Base-by-base conservation (phyloP, 2,888 invertebrate species). In the Ischnura elegans region DNA sequence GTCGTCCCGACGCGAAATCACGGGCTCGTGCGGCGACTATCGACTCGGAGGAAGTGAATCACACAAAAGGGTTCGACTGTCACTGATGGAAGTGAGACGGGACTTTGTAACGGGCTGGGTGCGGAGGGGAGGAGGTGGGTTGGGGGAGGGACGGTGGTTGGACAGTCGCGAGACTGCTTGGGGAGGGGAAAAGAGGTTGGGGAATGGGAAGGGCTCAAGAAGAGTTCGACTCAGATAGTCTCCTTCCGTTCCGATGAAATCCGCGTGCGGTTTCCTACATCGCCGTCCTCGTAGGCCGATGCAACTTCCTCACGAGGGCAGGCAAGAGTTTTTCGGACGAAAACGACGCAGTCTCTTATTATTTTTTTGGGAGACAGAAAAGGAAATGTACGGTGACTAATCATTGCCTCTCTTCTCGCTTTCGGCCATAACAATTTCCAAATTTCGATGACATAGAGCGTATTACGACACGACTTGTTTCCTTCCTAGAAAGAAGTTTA, bases 201-300 rank as follows among this genome's bases (percentile, higher is more conserved):
- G 45, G 36, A 25, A n/a, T 45, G 86, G 86, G 86, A 76, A 36
- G 25, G 16, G 36, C 76, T 10, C 10, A n/a, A n/a, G 29, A 76
- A 10, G 76, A 36, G 90, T 36, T 43, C n/a, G 90, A 25, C 90
- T 61, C 61, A 90, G 55, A 90, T 90, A 90, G 90, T 43, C 90
- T 61, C 61, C 90, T 90, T 90, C 90, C 90, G 90, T 90, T 90
- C 90, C 90, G 43, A 90, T 90, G 90, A 90, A 90, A 90, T 90
- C 90, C 61, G 61, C 55, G 42, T 87, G 87, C 43, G 90, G 90
- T 90, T 51, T 90, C 43, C 42, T 61, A 42, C 55, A 51, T 42
- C 42, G 90, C 55, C 21, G 47, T 55, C 55, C 21, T 29, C 51
- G 51, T 43, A 61, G 90, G 51, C 42, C 61, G 51, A 61, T 51